phyloP scores from a whole-genome alignment of 2,113 vertebrate species.

The Hypanus sabinus region DNA sequence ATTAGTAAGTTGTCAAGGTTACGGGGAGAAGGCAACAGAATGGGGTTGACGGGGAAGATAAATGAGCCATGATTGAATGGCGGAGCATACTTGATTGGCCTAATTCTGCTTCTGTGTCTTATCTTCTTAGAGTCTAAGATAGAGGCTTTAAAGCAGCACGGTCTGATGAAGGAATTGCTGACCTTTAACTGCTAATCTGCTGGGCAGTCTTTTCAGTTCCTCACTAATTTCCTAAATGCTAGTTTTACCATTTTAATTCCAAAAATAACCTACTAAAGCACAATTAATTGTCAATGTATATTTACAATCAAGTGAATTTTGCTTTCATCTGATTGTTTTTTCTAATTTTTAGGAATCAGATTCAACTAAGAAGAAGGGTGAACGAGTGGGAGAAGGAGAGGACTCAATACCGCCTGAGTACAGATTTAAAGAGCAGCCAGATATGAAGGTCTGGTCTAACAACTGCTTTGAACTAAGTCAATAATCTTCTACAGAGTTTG shows the following conservation, averaged over 20 bases:
- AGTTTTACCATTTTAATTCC: neutral
- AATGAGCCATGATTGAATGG: no score
- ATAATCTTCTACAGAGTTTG: neutral
- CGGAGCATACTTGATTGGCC: no score
- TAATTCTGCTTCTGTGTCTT: no score
- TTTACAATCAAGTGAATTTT: neutral
- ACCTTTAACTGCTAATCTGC: neutral
- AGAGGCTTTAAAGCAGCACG: no score
- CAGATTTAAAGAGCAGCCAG: slow-evolving; percentile 45
- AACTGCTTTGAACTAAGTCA: neutral
- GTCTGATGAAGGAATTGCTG: no score
- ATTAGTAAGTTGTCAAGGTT: no score
- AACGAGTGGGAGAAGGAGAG: slow-evolving; percentile 64
- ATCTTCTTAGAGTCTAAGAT: no score
- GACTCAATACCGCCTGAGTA: slow-evolving; percentile 62
- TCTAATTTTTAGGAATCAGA: slow-evolving; percentile 33
- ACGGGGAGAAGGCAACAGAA: no score
- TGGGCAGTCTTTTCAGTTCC: neutral
- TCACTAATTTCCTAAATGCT: neutral
- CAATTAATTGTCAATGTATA: slow-evolving; percentile 55
- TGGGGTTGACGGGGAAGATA: no score
- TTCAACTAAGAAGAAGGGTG: slow-evolving; percentile 46
- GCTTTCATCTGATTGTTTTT: neutral
- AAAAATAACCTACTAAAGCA: slow-evolving; percentile 38
- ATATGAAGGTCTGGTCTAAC: neutral